A percentile compares a stretch with the other conserved stretches of the same genome.
Conservation (phyloP, 2,888 invertebrate genomes). For the Saturnia pavonia region DNA sequence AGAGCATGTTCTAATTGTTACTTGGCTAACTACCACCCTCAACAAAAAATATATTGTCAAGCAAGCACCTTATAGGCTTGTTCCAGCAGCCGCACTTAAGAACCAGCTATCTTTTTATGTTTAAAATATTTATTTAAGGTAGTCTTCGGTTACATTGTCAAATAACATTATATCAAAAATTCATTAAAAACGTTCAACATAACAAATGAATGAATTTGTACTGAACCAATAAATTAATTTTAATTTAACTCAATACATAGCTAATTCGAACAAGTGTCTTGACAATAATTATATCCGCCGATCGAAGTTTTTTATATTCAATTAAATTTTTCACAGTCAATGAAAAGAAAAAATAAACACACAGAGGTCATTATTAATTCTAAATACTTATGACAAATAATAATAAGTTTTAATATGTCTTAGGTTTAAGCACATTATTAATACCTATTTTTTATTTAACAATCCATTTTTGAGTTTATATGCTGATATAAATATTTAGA, state of each 20-base stretch:
- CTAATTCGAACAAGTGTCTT: slow-evolving; percentile 9
- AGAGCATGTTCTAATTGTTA: no score
- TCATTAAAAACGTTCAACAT: background rate
- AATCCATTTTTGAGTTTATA: no score
- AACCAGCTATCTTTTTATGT: background rate
- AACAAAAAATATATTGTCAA: no score
- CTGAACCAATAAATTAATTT: background rate
- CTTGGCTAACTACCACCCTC: no score
- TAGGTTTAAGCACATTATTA: no score
- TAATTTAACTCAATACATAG: background rate
- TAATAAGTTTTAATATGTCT: no score
- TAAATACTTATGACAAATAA: background rate
- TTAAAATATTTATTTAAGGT: background rate
- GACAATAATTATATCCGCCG: slow-evolving; percentile 13
- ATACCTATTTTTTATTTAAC: no score
- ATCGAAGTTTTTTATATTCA: background rate
- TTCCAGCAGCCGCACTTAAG: background rate
- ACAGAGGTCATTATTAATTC: background rate
- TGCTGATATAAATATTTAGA: no score
- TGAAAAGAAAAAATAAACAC: slow-evolving; percentile 1
- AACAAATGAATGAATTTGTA: background rate
- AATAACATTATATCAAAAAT: background rate
- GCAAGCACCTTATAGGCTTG: background rate
- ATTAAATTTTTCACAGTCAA: slow-evolving; percentile 6
- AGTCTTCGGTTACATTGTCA: background rate